Conservation (phyloP, 2,113 vertebrate species). For the Vicugna pacos region DNA sequence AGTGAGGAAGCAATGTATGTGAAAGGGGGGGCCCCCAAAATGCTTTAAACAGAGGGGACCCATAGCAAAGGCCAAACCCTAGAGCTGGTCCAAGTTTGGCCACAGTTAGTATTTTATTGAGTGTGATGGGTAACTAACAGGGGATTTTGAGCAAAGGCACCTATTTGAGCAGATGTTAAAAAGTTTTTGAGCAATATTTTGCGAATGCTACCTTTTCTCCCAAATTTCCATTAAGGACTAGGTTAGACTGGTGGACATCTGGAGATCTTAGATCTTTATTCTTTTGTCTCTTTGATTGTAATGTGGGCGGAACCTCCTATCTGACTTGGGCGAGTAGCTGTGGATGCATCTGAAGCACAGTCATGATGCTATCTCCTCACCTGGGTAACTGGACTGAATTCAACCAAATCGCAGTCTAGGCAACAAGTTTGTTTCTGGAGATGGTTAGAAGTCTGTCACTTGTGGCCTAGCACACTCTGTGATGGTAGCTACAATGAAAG, state of each 20-base stretch:
- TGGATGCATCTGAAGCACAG: background rate
- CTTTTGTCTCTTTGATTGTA: background rate
- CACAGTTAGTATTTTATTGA: background rate
- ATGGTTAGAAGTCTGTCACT: background rate
- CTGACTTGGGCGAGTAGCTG: background rate
- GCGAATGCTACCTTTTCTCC: background rate
- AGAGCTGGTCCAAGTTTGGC: background rate
- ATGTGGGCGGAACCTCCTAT: background rate
- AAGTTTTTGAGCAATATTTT: background rate
- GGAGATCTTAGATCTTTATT: background rate
- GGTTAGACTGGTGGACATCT: background rate
- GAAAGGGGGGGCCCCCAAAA: rapidly evolving
- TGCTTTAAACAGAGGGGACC: rapidly evolving
- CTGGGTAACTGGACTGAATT: background rate
- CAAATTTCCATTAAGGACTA: background rate
- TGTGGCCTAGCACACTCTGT: background rate
- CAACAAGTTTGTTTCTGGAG: background rate
- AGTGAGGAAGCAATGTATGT: background rate
- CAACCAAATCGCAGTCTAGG: background rate
- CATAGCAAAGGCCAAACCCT: background rate
- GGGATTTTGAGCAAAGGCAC: background rate
- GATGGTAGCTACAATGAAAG: background rate
- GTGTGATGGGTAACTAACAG: background rate
- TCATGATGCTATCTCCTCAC: background rate
- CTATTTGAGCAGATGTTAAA: background rate